Evolutionary conservation across 2,113 vertebrate species (phyloP).

Genomic region (Melospiza georgiana): DNA sequence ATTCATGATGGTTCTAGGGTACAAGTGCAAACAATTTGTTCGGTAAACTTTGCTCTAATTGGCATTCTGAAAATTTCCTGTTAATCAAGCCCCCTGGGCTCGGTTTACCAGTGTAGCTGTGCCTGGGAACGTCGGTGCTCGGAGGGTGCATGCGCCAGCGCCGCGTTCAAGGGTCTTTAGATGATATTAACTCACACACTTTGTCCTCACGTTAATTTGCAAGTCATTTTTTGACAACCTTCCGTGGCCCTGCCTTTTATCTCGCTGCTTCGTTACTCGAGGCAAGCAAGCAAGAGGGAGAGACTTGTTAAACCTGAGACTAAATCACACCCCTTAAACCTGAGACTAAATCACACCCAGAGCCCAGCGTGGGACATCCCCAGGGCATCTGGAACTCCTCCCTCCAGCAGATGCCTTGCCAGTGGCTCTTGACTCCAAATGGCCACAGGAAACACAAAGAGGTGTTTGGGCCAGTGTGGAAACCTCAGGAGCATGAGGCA

Average conservation of each 20-base stretch:
- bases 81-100: constrained; percentile 81
- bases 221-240: constrained; percentile 53
- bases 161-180: constrained; percentile 59
- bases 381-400: not conserved
- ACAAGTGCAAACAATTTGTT: constrained; percentile 83
- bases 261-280: not conserved
- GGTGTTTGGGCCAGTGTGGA: not conserved
- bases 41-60: constrained; percentile 83
- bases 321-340: not conserved
- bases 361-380: rapidly evolving
- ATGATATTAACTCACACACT: constrained; percentile 54
- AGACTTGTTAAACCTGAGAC: not conserved
- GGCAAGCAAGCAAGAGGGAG: not conserved
- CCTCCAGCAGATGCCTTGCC: not conserved
- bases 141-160: not conserved
- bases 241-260: constrained; percentile 45
- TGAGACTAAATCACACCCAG: not conserved
- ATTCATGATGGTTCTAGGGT: constrained; percentile 85
- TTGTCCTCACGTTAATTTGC: constrained; percentile 60
- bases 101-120: constrained; percentile 61
- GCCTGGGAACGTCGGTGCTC: constrained; percentile 55
- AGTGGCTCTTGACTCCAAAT: not conserved
- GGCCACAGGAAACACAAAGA: not conserved
- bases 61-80: constrained; percentile 79
- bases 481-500: not conserved